Percentiles rank a stretch among this genome's conserved stretches.
phyloP scores from a whole-genome alignment of 2,888 invertebrate species.

The Atherix ibis region DNA sequence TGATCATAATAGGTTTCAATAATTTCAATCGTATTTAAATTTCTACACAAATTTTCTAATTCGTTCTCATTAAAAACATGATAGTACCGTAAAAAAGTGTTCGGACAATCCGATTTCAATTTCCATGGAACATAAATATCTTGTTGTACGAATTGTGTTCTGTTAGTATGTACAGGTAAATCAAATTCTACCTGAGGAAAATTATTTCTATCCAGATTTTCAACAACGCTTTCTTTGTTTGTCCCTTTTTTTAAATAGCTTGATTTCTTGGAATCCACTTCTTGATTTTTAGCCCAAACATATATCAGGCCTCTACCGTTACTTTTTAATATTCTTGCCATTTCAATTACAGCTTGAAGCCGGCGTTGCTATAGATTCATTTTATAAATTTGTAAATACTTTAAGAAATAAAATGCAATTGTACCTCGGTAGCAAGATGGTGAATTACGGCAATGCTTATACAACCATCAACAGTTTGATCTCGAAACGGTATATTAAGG shows the following conservation, averaged over 20 bases:
- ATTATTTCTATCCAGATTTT: constrained; percentile 9
- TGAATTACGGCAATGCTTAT: constrained; percentile 95
- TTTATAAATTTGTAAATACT: not conserved
- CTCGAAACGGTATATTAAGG: constrained; percentile 52
- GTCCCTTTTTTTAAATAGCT: constrained; percentile 55
- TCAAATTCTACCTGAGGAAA: not conserved
- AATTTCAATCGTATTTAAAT: constrained; percentile 38
- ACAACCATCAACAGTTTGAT: constrained; percentile 55
- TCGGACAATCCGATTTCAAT: constrained; percentile 38
- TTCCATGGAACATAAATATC: constrained; percentile 97
- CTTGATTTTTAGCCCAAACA: constrained; percentile 93
- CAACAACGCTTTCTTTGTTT: constrained; percentile 13
- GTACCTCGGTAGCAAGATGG: constrained; percentile 68
- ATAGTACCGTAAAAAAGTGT: constrained; percentile 74
- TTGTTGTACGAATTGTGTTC: constrained; percentile 75
- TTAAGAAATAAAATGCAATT: constrained; percentile 4
- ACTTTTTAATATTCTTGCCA: constrained; percentile 52
- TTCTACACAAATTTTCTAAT: constrained; percentile 47
- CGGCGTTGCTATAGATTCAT: constrained; percentile 46
- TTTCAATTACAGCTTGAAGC: constrained; percentile 54
- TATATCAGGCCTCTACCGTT: constrained; percentile 74
- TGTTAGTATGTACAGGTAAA: constrained; percentile 70
- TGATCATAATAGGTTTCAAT: constrained; percentile 75
- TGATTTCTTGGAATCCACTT: constrained; percentile 44
- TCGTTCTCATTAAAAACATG: constrained; percentile 85